phyloP scores from a whole-genome alignment of 2,113 vertebrate species.

The Chionomys nivalis region DNA sequence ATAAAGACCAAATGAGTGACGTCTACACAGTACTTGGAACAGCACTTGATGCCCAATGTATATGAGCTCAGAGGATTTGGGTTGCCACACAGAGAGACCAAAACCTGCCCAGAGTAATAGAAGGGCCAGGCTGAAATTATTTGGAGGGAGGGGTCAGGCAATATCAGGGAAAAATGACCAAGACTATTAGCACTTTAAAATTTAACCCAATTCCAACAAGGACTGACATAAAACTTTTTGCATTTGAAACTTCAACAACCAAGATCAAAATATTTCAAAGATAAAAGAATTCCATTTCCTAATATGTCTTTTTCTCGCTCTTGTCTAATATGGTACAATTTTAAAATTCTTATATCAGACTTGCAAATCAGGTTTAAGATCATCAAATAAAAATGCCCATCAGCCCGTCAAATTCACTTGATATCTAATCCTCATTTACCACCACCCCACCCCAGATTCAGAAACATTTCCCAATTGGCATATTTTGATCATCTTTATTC shows the following conservation, averaged over 20 bases:
- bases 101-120: fast-evolving
- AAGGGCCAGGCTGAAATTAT: fast-evolving
- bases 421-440: not conserved
- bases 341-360: constrained; percentile 59
- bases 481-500: constrained; percentile 35
- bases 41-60: not conserved
- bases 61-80: fast-evolving
- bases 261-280: constrained; percentile 68
- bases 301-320: constrained; percentile 50
- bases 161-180: not conserved
- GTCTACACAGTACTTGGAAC: not conserved
- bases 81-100: too few species aligned
- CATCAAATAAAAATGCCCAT: constrained; percentile 43
- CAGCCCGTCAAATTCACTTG: not conserved
- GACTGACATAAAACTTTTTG: not conserved
- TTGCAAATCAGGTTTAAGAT: constrained; percentile 61
- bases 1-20: fast-evolving
- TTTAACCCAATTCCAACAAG: not conserved
- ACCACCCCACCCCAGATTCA: not conserved
- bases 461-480: not conserved
- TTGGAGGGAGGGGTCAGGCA: fast-evolving
- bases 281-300: constrained; percentile 67
- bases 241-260: not conserved
- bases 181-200: not conserved
- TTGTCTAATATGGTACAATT: constrained; percentile 38